Evolutionary conservation across 2,888 invertebrate genomes (phyloP), one percentile per base, ranked within the genome.

Genomic region (Stegophylla sp.): DNA sequence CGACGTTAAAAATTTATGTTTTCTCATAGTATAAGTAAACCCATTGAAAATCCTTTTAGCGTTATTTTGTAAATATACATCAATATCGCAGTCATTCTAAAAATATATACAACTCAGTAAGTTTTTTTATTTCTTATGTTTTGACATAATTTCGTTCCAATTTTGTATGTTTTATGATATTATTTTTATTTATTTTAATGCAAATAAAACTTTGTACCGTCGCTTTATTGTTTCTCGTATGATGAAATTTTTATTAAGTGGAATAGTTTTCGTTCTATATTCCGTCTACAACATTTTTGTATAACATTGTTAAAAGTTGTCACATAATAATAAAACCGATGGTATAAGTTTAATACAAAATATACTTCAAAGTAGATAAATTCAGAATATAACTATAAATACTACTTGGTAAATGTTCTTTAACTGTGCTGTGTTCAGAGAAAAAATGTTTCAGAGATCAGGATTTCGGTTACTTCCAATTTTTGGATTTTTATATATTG

Each of bases 191-290:
- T 43, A 43, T 23, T 64, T 7, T 64, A 64, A 64, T 43, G 20
- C 41, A 64, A 20, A 64, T 64, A 64, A 43, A 64, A 64, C 64
- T 64, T 64, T 64, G 41, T 20, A 13, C 20, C 41, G 20, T 13
- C n/a, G 2, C 43, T 43, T 43, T 64, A 64, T n/a, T 64, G 41
- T 64, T 64, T 20, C 7, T 64, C 12, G 20, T 64, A 64, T 64
- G n/a, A 64, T 64, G 20, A 20, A 64, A 43, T 64, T 43, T 34
- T n/a, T 64, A 64, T 64, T 7, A 64, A 43, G 41, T 20, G 15
- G 41, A 64, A 64, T 43, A 64, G 64, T 64, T 64, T 64, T 41
- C 64, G 23, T 64, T 41, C 41, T 15, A 41, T 64, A 64, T 64
- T 20, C 23, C 12, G 15, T 64, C 1, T 20, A 15, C 34, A 64